Conservation (phyloP, 2,797 vertebrate species). For the Labeo calbasu region DNA sequence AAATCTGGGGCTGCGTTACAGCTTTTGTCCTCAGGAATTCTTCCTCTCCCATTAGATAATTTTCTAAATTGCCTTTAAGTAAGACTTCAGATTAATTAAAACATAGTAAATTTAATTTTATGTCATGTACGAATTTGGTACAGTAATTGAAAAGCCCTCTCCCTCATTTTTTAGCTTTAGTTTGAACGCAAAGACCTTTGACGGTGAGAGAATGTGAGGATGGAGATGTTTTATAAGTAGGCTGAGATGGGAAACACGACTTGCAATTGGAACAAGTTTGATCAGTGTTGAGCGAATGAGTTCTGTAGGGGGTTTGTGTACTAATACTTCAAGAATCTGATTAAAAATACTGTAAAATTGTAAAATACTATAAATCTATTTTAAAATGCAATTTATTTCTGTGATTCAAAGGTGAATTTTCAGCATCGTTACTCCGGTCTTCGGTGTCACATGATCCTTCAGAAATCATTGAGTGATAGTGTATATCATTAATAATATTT, state of each 20-base stretch:
- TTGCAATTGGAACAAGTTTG: not conserved
- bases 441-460: not conserved
- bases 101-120: slow-evolving; percentile 78
- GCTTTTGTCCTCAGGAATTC: slow-evolving; percentile 67
- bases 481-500: no score
- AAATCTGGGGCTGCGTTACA: slow-evolving; percentile 49
- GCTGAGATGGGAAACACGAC: not conserved
- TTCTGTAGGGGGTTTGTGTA: not conserved
- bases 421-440: not conserved
- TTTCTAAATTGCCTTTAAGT: slow-evolving; percentile 83
- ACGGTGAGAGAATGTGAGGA: slow-evolving; percentile 29
- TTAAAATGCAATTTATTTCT: not conserved
- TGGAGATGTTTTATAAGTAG: not conserved
- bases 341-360: not conserved
- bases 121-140: slow-evolving; percentile 72
- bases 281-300: not conserved
- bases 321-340: not conserved
- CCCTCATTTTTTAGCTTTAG: slow-evolving; percentile 64
- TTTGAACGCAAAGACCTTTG: slow-evolving; percentile 62
- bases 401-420: not conserved
- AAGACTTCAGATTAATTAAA: slow-evolving; percentile 83
- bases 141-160: slow-evolving; percentile 77
- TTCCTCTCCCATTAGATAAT: slow-evolving; percentile 70
- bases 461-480: not conserved
- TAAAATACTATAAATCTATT: not conserved